phyloP scores from a whole-genome alignment of 2,888 invertebrate genomes.

The Lottia gigantea region DNA sequence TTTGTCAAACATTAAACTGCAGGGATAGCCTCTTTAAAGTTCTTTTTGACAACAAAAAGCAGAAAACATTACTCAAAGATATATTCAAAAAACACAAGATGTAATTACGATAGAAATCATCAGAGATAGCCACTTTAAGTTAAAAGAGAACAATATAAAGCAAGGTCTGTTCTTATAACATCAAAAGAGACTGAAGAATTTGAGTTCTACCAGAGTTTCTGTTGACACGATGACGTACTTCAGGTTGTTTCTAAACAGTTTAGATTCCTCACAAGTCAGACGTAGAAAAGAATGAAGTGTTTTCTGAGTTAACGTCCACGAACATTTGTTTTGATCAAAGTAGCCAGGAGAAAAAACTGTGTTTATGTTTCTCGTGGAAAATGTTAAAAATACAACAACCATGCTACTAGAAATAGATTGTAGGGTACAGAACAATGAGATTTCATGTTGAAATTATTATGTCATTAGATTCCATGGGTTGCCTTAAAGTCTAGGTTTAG shows the following conservation, averaged over 20 bases:
- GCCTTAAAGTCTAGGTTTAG: too few relatives aligned
- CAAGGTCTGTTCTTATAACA: not conserved
- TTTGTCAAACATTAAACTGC: too few relatives aligned
- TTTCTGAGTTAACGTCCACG: not conserved
- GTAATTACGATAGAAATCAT: too few relatives aligned
- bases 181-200: not conserved
- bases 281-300: not conserved
- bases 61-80: too few relatives aligned
- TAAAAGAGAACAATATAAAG: conserved; percentile 1
- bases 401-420: not conserved
- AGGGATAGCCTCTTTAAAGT: too few relatives aligned
- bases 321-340: conserved; percentile 6
- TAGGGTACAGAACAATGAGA: not conserved
- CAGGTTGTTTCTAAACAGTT: conserved; percentile 2
- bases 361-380: not conserved
- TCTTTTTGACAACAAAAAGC: too few relatives aligned
- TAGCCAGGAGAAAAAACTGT: not conserved
- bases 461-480: not conserved
- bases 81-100: too few relatives aligned
- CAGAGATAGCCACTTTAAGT: too few relatives aligned
- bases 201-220: not conserved
- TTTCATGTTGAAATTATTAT: conserved; percentile 7
- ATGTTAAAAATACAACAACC: conserved; percentile 6
- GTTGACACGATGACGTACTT: not conserved
- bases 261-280: conserved; percentile 5